These are phyloP conservation scores for Suillia variegata DNA, from an alignment of 2,888 invertebrate genomes.

Conservation along the genomic window DNA sequence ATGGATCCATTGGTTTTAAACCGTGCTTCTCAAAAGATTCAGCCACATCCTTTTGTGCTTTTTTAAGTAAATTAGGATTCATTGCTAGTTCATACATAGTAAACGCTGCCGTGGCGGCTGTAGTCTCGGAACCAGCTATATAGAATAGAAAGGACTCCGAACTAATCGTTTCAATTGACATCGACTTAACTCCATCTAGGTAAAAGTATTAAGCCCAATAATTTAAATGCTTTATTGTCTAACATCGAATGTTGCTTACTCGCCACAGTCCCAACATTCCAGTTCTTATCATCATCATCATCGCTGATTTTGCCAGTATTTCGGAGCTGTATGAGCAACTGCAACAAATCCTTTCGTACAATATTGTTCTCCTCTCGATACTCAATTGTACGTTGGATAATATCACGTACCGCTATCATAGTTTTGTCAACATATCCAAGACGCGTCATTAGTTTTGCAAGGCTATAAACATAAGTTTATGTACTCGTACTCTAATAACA, in stretches of 20 bases:
- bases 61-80: slow-evolving; percentile 52
- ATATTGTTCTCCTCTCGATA: slow-evolving; percentile 55
- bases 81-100: slow-evolving; percentile 55
- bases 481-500: neutral
- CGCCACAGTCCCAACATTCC: slow-evolving; percentile 36
- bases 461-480: too few relatives aligned
- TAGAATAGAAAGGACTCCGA: slow-evolving; percentile 57
- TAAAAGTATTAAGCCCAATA: too few relatives aligned
- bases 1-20: slow-evolving; percentile 41
- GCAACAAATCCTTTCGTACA: slow-evolving; percentile 59
- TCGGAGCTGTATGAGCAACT: slow-evolving; percentile 58
- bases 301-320: slow-evolving; percentile 47
- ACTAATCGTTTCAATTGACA: slow-evolving; percentile 45
- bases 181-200: slow-evolving; percentile 33
- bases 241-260: slow-evolving; percentile 23
- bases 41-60: slow-evolving; percentile 50
- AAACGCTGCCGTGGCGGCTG: slow-evolving; percentile 54
- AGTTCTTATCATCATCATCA: slow-evolving; percentile 36
- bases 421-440: slow-evolving; percentile 27
- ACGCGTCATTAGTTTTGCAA: slow-evolving; percentile 22
- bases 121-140: slow-evolving; percentile 60
- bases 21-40: slow-evolving; percentile 42
- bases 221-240: neutral
- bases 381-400: slow-evolving; percentile 54
- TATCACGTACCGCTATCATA: slow-evolving; percentile 46